These are phyloP conservation scores for Tyrophagus putrescentiae DNA, from an alignment of 1,140 invertebrate species.

Conservation along the genomic window DNA sequence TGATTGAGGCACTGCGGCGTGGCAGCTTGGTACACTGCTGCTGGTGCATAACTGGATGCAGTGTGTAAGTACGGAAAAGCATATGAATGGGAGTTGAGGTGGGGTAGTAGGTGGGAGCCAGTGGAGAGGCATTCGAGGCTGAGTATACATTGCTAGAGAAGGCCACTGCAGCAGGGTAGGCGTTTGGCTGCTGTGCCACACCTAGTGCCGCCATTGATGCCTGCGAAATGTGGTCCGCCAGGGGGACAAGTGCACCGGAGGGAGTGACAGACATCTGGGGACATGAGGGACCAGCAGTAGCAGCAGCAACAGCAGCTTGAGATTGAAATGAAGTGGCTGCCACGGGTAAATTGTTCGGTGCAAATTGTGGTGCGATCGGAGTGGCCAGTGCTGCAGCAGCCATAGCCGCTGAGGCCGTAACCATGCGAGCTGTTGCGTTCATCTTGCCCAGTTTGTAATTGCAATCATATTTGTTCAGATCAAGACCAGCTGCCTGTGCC, in stretches of 20 bases:
- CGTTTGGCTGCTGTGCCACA: neutral
- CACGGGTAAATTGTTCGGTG: no score
- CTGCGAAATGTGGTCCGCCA: neutral
- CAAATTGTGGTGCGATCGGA: no score
- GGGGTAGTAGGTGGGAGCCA: neutral
- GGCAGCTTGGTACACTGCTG: neutral
- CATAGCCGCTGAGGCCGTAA: neutral
- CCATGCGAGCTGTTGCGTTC: neutral
- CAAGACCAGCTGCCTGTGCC: neutral
- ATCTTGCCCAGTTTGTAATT: neutral
- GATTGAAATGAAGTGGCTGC: no score
- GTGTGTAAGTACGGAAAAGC: neutral
- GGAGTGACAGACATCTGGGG: neutral
- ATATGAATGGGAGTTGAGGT: neutral
- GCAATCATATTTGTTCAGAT: neutral
- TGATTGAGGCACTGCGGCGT: neutral
- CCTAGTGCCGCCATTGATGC: slow-evolving; percentile 9
- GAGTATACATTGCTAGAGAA: neutral
- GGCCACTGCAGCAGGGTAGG: neutral
- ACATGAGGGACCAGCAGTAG: neutral
- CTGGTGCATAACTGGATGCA: neutral
- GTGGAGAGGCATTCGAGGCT: neutral
- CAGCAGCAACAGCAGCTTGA: neutral
- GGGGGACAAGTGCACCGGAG: neutral
- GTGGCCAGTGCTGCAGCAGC: neutral